Conservation (phyloP, 2,888 invertebrate genomes). For the Epinotia bilunana region DNA sequence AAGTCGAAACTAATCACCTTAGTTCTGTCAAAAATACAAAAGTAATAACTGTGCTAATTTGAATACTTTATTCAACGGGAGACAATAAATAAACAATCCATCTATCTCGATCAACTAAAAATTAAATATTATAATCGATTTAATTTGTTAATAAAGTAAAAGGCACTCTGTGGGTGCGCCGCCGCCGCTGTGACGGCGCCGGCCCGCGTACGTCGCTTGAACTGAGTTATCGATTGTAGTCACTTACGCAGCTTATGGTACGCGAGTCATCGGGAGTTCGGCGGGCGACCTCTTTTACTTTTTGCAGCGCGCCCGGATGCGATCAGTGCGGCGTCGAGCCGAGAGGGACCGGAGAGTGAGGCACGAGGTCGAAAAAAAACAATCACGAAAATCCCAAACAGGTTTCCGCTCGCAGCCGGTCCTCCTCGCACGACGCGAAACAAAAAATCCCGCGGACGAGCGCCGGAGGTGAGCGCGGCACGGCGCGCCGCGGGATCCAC, state of each 20-base stretch:
- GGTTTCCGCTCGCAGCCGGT: slow-evolving; percentile 73
- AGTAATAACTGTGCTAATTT: slow-evolving; percentile 82
- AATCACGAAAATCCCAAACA: slow-evolving; percentile 77
- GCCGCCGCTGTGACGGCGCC: slow-evolving; percentile 58
- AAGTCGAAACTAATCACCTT: slow-evolving; percentile 80
- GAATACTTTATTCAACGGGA: slow-evolving; percentile 80
- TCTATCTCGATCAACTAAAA: slow-evolving; percentile 82
- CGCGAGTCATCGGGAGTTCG: slow-evolving; percentile 71
- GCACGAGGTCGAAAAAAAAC: slow-evolving; percentile 75
- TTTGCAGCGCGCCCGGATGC: slow-evolving; percentile 66
- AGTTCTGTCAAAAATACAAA: slow-evolving; percentile 82
- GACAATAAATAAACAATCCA: slow-evolving; percentile 83
- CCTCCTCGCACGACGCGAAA: slow-evolving; percentile 76
- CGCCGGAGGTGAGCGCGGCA: slow-evolving; percentile 53
- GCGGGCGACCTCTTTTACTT: slow-evolving; percentile 68
- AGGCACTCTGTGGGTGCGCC: slow-evolving; percentile 75
- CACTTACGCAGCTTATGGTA: slow-evolving; percentile 65
- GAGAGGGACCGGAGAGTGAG: slow-evolving; percentile 61
- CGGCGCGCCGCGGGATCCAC: slow-evolving; percentile 56
- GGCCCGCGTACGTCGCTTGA: slow-evolving; percentile 53
- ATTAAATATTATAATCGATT: slow-evolving; percentile 81
- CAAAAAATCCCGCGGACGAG: slow-evolving; percentile 71
- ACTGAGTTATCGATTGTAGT: slow-evolving; percentile 61
- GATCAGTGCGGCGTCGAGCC: slow-evolving; percentile 60
- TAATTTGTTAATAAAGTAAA: slow-evolving; percentile 77